A percentile compares a stretch with the other conserved stretches of the same genome.
phyloP scores from a whole-genome alignment of 2,888 invertebrate species.

The Bruchidius siliquastri region DNA sequence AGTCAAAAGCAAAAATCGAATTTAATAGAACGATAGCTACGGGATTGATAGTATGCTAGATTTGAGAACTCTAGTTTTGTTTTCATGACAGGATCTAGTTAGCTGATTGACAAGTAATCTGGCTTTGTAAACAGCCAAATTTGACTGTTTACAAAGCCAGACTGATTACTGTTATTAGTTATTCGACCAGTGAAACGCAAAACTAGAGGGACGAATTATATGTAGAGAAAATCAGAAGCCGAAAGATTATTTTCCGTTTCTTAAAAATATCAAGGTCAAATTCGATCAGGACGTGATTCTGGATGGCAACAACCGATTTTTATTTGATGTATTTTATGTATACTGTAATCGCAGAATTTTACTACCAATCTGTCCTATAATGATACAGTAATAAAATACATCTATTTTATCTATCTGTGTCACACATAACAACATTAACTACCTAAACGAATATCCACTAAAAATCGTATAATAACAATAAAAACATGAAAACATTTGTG shows the following conservation, averaged over 20 bases:
- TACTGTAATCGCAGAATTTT: background rate
- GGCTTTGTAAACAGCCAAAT: no score
- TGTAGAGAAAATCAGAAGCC: no score
- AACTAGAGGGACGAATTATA: no score
- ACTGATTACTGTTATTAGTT: no score
- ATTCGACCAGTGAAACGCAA: no score
- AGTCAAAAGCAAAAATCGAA: no score
- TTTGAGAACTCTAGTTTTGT: no score
- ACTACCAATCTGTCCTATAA: background rate
- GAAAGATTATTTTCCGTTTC: background rate
- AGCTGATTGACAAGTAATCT: no score
- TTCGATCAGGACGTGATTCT: background rate
- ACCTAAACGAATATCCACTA: background rate
- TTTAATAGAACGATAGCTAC: no score
- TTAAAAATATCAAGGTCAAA: background rate
- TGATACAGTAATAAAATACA: background rate
- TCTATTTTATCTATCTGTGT: background rate
- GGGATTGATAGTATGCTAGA: no score
- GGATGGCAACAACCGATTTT: background rate
- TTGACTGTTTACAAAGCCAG: no score
- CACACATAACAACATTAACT: background rate
- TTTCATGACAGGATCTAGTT: no score
- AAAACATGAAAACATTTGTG: slow-evolving; percentile 7
- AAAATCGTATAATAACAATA: background rate
- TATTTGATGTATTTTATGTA: background rate